These are phyloP conservation scores for Galaxias olidus DNA, from an alignment of 2,797 vertebrate genomes.

Conservation along the genomic window DNA sequence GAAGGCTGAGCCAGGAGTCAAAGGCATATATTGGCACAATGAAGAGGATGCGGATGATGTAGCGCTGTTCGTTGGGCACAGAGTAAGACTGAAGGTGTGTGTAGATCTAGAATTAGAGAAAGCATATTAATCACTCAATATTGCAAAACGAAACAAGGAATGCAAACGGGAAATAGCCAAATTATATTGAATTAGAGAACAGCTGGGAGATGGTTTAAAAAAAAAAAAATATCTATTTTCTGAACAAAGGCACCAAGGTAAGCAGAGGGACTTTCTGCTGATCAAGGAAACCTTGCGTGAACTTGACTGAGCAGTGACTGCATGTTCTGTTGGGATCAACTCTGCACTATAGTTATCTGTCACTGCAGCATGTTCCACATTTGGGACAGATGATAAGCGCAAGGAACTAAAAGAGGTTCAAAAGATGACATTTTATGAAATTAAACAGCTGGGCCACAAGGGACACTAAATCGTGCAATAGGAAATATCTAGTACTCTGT, in stretches of 20 bases:
- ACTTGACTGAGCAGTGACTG: background rate
- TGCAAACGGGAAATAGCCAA: background rate
- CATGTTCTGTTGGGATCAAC: background rate
- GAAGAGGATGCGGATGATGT: slow-evolving; percentile 95
- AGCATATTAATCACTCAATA: slow-evolving; percentile 10
- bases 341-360: background rate
- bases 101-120: slow-evolving; percentile 81
- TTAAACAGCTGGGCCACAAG: too few relatives aligned
- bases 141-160: background rate
- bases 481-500: too few relatives aligned
- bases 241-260: background rate
- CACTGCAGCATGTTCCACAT: background rate
- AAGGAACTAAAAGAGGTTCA: background rate
- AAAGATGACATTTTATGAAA: background rate
- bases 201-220: background rate
- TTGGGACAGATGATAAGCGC: background rate
- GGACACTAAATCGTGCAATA: too few relatives aligned
- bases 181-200: too few relatives aligned
- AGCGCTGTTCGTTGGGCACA: slow-evolving; percentile 90
- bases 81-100: slow-evolving; percentile 91
- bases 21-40: slow-evolving; percentile 94
- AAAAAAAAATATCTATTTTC: background rate
- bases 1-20: slow-evolving; percentile 96
- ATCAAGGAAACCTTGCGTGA: background rate
- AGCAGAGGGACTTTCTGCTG: background rate